A percentile compares a stretch with the other conserved stretches of the same genome.
phyloP scores from a whole-genome alignment of 1,140 invertebrate genomes.

The Rhagoletis pomonella region DNA sequence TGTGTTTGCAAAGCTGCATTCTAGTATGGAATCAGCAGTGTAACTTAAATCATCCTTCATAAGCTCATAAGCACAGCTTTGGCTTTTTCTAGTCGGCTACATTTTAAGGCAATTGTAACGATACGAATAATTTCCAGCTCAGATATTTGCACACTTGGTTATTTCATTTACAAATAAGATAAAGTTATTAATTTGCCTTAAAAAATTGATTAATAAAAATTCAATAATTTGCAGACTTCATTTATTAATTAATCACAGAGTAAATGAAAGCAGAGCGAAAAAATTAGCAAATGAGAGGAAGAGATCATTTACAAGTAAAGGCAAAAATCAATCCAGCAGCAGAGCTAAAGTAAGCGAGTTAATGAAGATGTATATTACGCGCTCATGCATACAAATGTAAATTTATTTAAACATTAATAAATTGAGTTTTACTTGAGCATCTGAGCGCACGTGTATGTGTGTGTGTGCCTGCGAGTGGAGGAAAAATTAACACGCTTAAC shows the following conservation, averaged over 20 bases:
- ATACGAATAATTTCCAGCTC: no score
- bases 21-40: no score
- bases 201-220: slow-evolving; percentile 34
- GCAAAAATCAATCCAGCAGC: neutral
- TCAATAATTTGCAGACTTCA: slow-evolving; percentile 32
- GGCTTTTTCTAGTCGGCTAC: no score
- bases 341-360: neutral
- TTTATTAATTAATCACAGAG: slow-evolving; percentile 27
- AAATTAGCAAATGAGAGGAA: neutral
- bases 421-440: neutral
- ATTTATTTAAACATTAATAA: slow-evolving; percentile 3
- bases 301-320: neutral
- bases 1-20: no score
- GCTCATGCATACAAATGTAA: neutral
- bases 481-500: neutral
- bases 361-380: neutral
- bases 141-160: no score
- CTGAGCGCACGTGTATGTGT: neutral
- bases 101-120: no score
- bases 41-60: no score
- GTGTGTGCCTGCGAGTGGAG: neutral
- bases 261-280: neutral
- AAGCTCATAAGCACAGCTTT: no score
- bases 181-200: neutral
- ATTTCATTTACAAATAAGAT: neutral